Base-by-base conservation (phyloP, 1,140 invertebrate genomes). In the Ylistrum balloti region DNA sequence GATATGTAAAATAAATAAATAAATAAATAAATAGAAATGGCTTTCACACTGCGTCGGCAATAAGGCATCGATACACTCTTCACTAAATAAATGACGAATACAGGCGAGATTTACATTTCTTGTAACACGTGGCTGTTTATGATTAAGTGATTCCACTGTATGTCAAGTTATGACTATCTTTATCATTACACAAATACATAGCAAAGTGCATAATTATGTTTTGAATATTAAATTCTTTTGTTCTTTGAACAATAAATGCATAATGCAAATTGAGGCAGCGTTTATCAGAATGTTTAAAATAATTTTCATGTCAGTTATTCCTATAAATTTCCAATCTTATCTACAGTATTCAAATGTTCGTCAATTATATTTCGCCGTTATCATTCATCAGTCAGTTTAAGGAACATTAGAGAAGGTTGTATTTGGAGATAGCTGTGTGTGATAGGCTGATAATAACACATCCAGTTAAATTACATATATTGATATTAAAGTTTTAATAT, bases 171-270 rank as follows among this genome's bases (percentile, higher is more conserved):
- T 74, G 5, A 5, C 56, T 74, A 28, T 74, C n/a, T 74, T n/a
- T 74, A 74, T 74, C n/a, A 74, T 28, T 7, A 74, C 7, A 74
- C n/a, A 28, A 74, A 74, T 74, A 74, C 22, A 28, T 74, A 7
- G 56, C 56, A 74, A 74, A 74, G 56, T 74, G 56, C 56, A 74
- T 74, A 74, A 74, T 74, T 74, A 74, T 74, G 56, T 74, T 74
- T 45, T 74, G 28, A 74, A 74, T 28, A 74, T 74, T 28, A 28
- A 28, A 74, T n/a, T 74, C 56, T 74, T 74, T 74, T 74, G 56
- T 74, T 74, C 56, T 74, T 5, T 28, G n/a, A 28, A 28, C 56
- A 74, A 74, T 74, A 28, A 28, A n/a, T 74, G 56, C n/a, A 74
- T 74, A 74, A 74, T 74, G 56, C 17, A 11, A 74, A 74, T 74